These are phyloP conservation scores for Sigmodon hispidus DNA, from an alignment of 2,113 vertebrate species.

Conservation along the genomic window DNA sequence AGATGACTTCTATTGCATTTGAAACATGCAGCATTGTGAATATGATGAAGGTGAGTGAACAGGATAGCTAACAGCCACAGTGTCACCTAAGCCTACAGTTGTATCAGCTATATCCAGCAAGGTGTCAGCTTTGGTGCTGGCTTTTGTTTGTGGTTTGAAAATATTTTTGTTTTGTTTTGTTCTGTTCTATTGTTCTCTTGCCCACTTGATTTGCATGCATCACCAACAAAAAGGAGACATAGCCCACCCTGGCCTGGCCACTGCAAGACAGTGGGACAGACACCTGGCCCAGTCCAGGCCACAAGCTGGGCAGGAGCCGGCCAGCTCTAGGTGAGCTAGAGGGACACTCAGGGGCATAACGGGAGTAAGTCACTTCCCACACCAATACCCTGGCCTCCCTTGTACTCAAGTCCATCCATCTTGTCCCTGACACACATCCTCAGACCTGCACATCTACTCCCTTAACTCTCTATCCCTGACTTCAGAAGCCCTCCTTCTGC, in stretches of 20 bases:
- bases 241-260: not conserved
- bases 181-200: conserved; percentile 37
- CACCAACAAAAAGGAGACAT: conserved; percentile 52
- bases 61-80: not conserved
- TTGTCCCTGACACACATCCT: conserved; percentile 59
- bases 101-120: conserved; percentile 20
- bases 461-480: not conserved
- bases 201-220: conserved; percentile 71
- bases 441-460: not conserved
- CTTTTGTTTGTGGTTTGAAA: conserved; percentile 25
- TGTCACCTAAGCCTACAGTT: not conserved
- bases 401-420: not conserved
- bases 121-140: conserved; percentile 64
- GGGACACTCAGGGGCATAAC: not conserved
- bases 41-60: not conserved
- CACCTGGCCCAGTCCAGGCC: not conserved
- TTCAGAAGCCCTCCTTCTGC: not conserved
- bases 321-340: conserved; percentile 26
- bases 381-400: not conserved
- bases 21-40: conserved; percentile 40
- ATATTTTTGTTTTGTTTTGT: not conserved
- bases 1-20: not conserved
- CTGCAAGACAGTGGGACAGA: not conserved
- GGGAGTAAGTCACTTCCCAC: not conserved
- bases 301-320: not conserved